phyloP scores from a whole-genome alignment of 2,888 invertebrate species.

The Epinotia brunnichana region DNA sequence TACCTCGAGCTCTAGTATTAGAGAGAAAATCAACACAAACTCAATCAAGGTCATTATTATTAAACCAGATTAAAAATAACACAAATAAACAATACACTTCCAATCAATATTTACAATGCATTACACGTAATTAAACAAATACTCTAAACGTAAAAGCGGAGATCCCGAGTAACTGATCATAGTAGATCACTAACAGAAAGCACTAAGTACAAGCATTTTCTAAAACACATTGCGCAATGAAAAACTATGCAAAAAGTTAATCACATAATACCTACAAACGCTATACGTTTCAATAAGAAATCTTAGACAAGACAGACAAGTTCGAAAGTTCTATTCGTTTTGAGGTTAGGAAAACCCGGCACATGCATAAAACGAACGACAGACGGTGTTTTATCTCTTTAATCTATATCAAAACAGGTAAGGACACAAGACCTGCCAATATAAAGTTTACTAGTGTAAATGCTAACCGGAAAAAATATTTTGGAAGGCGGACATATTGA shows the following conservation, averaged over 20 bases:
- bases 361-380: slow-evolving; percentile 33
- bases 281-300: slow-evolving; percentile 3
- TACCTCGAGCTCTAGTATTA: background rate
- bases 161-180: background rate
- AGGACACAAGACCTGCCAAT: background rate
- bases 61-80: background rate
- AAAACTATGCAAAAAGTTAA: background rate
- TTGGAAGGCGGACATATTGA: slow-evolving; percentile 79
- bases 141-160: background rate
- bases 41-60: slow-evolving; percentile 13
- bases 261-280: background rate
- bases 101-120: slow-evolving; percentile 7
- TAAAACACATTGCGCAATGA: background rate
- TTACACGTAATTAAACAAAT: background rate
- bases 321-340: slow-evolving; percentile 39
- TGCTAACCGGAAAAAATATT: slow-evolving; percentile 52
- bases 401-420: background rate
- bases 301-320: background rate
- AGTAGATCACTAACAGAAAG: background rate
- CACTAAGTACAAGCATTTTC: background rate
- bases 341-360: slow-evolving; percentile 70
- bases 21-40: background rate
- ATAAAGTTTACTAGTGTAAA: slow-evolving; percentile 24
- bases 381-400: slow-evolving; percentile 2
- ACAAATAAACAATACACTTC: slow-evolving; percentile 3